phyloP scores from a whole-genome alignment of 2,888 invertebrate species.

The Lobophora halterata region DNA sequence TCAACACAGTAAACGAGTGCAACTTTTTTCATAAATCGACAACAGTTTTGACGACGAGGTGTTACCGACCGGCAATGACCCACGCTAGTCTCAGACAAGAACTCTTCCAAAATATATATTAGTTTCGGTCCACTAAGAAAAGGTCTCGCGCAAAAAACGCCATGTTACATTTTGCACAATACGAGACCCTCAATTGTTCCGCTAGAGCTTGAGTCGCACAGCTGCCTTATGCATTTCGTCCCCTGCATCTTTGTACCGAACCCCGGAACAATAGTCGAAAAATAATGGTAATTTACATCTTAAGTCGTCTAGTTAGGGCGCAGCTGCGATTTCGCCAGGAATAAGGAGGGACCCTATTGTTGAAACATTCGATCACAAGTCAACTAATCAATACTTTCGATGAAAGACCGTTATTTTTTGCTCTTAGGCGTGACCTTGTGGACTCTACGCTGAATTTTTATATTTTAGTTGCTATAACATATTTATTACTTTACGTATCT shows the following conservation, averaged over 20 bases:
- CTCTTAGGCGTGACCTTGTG: conserved; percentile 28
- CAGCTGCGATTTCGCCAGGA: conserved; percentile 71
- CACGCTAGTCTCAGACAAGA: no score
- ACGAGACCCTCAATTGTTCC: conserved; percentile 62
- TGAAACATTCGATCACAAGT: conserved; percentile 50
- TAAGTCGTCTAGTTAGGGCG: conserved; percentile 73
- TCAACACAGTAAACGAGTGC: no score
- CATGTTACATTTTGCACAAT: conserved; percentile 77
- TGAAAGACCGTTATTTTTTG: conserved; percentile 38
- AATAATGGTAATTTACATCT: conserved; percentile 81
- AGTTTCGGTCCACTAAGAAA: conserved; percentile 36
- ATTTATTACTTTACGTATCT: no score
- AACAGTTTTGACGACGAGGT: no score
- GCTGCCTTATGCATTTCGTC: conserved; percentile 77
- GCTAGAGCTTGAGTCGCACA: conserved; percentile 71
- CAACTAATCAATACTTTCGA: conserved; percentile 51
- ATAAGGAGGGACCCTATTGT: conserved; percentile 50
- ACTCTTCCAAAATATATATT: conserved; percentile 33
- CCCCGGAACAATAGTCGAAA: conserved; percentile 57
- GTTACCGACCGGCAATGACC: no score
- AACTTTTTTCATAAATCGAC: not conserved
- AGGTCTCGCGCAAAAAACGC: conserved; percentile 54
- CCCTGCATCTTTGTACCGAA: conserved; percentile 73
- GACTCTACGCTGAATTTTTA: not conserved
- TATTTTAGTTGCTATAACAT: not conserved